Conservation (phyloP, 2,113 vertebrate species). For the Acanthochromis polyacanthus region DNA sequence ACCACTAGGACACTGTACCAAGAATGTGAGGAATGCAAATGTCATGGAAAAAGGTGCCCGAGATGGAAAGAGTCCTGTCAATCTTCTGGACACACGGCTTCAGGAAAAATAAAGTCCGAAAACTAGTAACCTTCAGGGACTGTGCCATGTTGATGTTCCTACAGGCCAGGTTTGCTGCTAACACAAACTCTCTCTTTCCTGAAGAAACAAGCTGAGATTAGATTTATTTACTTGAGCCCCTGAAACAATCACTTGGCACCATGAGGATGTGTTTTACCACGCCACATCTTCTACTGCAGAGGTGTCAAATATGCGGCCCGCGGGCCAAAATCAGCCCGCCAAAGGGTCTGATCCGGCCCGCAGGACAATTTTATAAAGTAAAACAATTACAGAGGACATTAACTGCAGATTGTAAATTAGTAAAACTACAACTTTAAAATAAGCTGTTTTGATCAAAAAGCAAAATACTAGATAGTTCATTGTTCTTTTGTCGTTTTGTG, state of each 20-base stretch:
- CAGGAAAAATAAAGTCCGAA: slow-evolving; percentile 18
- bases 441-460: no score
- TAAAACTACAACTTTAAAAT: no score
- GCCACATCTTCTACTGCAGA: not conserved
- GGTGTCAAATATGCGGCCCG: no score
- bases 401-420: no score
- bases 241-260: slow-evolving; percentile 8
- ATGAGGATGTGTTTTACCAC: slow-evolving; percentile 3
- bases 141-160: slow-evolving; percentile 9
- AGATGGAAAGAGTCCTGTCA: not conserved
- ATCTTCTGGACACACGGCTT: slow-evolving; percentile 1
- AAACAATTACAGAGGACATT: no score
- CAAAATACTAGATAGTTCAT: no score
- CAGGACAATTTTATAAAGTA: no score
- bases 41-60: slow-evolving; percentile 28
- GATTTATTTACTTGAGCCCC: slow-evolving; percentile 7
- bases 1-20: slow-evolving; percentile 24
- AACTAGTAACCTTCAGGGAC: not conserved
- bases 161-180: not conserved
- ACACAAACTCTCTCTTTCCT: slow-evolving; percentile 19
- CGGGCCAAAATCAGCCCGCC: no score
- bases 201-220: slow-evolving; percentile 31
- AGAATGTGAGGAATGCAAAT: slow-evolving; percentile 63
- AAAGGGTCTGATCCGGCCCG: no score
- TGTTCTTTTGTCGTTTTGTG: no score